Evolutionary conservation across 2,888 invertebrate species (phyloP).

Genomic region (Pachydiplax longipennis): DNA sequence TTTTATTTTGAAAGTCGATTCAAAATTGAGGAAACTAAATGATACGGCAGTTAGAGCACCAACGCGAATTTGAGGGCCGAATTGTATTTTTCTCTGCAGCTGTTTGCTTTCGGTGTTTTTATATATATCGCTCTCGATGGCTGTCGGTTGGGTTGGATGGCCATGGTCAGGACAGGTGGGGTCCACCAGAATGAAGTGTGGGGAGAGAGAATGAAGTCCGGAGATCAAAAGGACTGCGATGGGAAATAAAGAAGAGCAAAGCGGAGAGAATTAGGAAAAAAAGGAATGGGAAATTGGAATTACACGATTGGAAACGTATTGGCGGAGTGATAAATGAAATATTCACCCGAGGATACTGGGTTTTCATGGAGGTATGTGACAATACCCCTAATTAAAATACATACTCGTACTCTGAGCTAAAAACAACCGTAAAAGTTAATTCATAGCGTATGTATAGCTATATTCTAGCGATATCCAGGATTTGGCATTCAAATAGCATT

Average conservation of each 20-base stretch:
- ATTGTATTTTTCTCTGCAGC: slow-evolving; percentile 2
- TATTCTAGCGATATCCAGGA: too few species aligned
- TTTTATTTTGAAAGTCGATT: slow-evolving; percentile 16
- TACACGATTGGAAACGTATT: not conserved
- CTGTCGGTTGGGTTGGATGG: not conserved
- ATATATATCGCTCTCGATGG: not conserved
- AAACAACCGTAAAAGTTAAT: too few species aligned
- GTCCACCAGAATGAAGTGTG: not conserved
- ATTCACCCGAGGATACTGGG: too few species aligned
- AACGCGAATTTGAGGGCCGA: not conserved
- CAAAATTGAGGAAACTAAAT: slow-evolving; percentile 16
- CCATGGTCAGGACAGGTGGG: slow-evolving; percentile 7
- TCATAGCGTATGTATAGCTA: too few species aligned
- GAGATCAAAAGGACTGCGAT: not conserved
- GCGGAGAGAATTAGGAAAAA: not conserved
- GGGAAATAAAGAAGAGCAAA: not conserved
- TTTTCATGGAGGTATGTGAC: not conserved
- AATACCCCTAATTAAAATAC: not conserved
- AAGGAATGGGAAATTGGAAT: not conserved
- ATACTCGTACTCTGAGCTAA: too few species aligned
- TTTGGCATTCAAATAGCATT: too few species aligned
- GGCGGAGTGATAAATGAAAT: not conserved
- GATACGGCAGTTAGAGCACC: not conserved
- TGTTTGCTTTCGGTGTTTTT: not conserved
- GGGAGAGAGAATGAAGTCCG: not conserved